Conservation (phyloP, 2,888 invertebrate species). For the Deladenus siricidicola region DNA sequence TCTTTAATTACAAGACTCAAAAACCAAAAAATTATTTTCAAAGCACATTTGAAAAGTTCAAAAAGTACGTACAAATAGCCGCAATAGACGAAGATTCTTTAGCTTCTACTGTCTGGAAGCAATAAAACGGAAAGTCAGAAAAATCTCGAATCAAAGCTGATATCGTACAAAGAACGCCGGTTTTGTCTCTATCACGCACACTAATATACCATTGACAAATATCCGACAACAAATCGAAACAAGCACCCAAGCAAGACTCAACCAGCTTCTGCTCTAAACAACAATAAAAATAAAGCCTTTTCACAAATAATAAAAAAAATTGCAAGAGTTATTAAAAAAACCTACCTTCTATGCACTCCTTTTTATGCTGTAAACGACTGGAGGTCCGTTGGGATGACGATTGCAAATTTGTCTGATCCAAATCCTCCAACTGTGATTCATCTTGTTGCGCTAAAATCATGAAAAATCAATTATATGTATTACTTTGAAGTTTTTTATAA, state of each 20-base stretch:
- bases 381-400: too few relatives aligned
- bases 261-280: conserved; percentile 46
- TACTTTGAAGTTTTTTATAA: too few relatives aligned
- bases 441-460: too few relatives aligned
- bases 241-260: conserved; percentile 39
- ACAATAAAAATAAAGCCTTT: conserved; percentile 8
- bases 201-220: conserved; percentile 33
- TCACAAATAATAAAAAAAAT: background rate
- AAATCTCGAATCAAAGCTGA: conserved; percentile 35
- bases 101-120: conserved; percentile 13
- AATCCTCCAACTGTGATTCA: too few relatives aligned
- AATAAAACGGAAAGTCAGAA: conserved; percentile 47
- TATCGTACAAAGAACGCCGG: conserved; percentile 26
- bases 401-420: too few relatives aligned
- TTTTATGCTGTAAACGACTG: conserved; percentile 7
- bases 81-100: background rate
- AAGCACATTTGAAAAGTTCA: background rate
- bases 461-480: too few relatives aligned
- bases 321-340: background rate
- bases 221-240: conserved; percentile 29
- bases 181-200: conserved; percentile 23
- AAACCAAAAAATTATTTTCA: background rate
- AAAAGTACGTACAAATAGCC: conserved; percentile 2
- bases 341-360: conserved; percentile 17
- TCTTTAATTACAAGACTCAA: background rate